A percentile compares a stretch with the other conserved stretches of the same genome.
phyloP scores from a whole-genome alignment of 1,140 invertebrate species.

The Penaeus indicus region DNA sequence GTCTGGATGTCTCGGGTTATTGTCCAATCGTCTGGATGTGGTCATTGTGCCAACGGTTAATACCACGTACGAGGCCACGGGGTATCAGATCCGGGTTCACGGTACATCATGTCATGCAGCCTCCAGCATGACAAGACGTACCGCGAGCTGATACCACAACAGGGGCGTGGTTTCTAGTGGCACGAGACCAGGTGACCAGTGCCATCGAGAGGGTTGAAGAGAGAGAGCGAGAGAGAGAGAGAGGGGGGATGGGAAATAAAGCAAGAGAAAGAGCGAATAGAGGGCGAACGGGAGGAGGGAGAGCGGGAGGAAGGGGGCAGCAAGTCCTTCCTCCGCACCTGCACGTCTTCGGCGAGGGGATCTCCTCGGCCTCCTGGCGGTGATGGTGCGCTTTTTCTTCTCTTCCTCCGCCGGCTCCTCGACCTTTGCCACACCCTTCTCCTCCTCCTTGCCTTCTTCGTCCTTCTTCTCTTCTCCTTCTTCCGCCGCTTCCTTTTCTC shows the following conservation, averaged over 20 bases:
- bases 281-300: neutral
- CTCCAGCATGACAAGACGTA: no score
- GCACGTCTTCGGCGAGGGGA: constrained; percentile 40
- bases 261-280: neutral
- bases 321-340: constrained; percentile 23
- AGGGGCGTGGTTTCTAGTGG: no score
- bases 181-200: no score
- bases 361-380: constrained; percentile 25
- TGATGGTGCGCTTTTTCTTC: constrained; percentile 17
- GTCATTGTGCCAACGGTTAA: no score
- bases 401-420: constrained; percentile 5
- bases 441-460: constrained; percentile 23
- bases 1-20: no score
- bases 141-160: no score
- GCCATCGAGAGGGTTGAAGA: no score
- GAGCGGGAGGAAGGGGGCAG: neutral
- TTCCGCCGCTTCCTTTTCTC: neutral
- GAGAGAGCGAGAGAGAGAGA: neutral
- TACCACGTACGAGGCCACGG: no score
- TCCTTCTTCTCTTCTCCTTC: constrained; percentile 1
- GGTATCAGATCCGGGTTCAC: no score
- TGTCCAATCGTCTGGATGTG: no score
- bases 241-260: neutral
- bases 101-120: no score
- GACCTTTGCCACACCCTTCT: constrained; percentile 17